Evolutionary conservation across 2,797 vertebrate species (phyloP).

Genomic region (Darevskia nairensis): DNA sequence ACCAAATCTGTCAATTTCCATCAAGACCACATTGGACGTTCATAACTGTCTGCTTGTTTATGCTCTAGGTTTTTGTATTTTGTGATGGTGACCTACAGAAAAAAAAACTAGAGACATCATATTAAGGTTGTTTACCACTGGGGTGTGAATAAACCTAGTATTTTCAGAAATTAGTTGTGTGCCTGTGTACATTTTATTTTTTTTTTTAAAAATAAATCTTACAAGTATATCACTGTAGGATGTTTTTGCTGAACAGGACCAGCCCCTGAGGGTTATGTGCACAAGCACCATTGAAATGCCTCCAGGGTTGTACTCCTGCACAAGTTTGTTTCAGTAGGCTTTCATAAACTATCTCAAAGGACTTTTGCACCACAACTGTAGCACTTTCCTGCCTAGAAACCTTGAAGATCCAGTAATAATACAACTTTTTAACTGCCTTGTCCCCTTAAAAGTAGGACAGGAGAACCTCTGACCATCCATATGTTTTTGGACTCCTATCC

Average conservation of each 20-base stretch:
- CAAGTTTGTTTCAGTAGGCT: not conserved
- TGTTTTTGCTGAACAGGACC: not conserved
- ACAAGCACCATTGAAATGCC: not conserved
- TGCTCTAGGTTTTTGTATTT: constrained; percentile 81
- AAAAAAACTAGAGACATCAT: constrained; percentile 72
- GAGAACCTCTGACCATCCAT: not conserved
- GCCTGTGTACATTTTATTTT: constrained; percentile 63
- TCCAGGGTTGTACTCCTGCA: not conserved
- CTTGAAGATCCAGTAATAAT: not conserved
- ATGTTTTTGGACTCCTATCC: not conserved
- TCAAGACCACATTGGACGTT: constrained; percentile 71
- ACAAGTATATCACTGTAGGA: not conserved
- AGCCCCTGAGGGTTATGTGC: not conserved
- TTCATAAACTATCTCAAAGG: not conserved
- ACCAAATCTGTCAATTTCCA: constrained; percentile 83
- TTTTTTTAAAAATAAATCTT: constrained; percentile 31
- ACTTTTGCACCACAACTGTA: not conserved
- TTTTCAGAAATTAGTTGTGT: constrained; percentile 79
- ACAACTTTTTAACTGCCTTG: not conserved
- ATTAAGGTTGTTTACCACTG: constrained; percentile 78
- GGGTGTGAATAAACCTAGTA: constrained; percentile 82
- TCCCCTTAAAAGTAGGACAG: not conserved
- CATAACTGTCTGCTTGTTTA: constrained; percentile 80
- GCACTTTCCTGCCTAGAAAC: not conserved
- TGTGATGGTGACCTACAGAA: constrained; percentile 78